Evolutionary conservation across 2,888 invertebrate genomes (phyloP).

Genomic region (Plagiodera versicolora): DNA sequence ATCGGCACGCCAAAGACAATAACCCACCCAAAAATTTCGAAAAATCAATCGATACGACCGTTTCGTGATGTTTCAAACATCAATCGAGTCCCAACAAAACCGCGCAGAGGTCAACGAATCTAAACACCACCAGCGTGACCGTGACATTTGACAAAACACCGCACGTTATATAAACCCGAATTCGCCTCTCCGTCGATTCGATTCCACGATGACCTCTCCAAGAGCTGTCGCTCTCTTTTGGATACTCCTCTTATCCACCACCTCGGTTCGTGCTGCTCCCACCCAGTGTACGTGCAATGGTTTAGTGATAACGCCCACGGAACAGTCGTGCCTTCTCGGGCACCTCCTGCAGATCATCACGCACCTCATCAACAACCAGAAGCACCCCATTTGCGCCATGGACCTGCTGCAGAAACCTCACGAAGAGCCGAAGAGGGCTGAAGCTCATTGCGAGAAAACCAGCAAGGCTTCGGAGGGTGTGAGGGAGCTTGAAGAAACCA

Average conservation of each 20-base stretch:
- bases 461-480: constrained; percentile 1
- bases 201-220: constrained; percentile 18
- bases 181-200: background rate
- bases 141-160: constrained; percentile 17
- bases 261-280: constrained; percentile 22
- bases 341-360: constrained; percentile 42
- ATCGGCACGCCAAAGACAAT: too few relatives aligned
- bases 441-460: constrained; percentile 7
- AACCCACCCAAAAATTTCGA: too few relatives aligned
- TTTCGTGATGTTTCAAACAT: background rate
- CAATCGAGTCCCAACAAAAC: background rate
- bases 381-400: constrained; percentile 22
- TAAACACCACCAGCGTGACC: constrained; percentile 14
- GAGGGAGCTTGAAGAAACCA: too few relatives aligned
- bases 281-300: constrained; percentile 29
- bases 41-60: background rate
- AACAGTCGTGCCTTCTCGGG: constrained; percentile 42
- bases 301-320: constrained; percentile 31
- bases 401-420: constrained; percentile 14
- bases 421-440: too few relatives aligned
- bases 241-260: constrained; percentile 6
- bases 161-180: too few relatives aligned
- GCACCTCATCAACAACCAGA: constrained; percentile 38
- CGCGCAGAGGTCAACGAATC: constrained; percentile 19
- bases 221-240: constrained; percentile 16